Conservation (phyloP, 2,888 invertebrate species). For the Onchidella celtica region DNA sequence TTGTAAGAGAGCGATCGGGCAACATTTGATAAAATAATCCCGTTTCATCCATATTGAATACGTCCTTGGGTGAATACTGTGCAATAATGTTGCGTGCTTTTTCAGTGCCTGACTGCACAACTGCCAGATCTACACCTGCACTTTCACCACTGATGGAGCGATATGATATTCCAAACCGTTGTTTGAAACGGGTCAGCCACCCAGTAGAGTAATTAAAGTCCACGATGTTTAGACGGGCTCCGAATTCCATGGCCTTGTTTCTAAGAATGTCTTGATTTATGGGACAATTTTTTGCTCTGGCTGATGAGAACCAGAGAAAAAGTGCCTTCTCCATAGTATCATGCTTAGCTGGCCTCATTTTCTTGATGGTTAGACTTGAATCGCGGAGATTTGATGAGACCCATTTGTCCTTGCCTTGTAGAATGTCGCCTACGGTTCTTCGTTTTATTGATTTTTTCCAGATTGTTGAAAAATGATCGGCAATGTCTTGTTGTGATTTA, state of each 20-base stretch:
- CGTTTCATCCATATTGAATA: too few species aligned
- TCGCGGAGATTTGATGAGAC: background rate
- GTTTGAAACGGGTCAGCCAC: slow-evolving; percentile 32
- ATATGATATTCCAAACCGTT: slow-evolving; percentile 20
- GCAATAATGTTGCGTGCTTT: background rate
- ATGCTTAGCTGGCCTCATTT: slow-evolving; percentile 19
- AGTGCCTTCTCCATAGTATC: slow-evolving; percentile 14
- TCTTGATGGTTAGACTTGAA: slow-evolving; percentile 21
- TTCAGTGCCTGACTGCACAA: background rate
- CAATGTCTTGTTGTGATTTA: slow-evolving; percentile 20
- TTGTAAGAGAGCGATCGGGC: slow-evolving; percentile 31
- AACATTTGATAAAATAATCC: slow-evolving; percentile 36
- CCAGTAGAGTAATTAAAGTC: slow-evolving; percentile 32
- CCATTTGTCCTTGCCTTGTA: slow-evolving; percentile 20
- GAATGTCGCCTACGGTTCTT: slow-evolving; percentile 15
- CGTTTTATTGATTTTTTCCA: slow-evolving; percentile 20
- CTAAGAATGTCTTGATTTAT: slow-evolving; percentile 4
- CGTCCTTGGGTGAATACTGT: background rate
- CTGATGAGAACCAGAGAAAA: slow-evolving; percentile 20
- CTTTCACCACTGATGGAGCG: slow-evolving; percentile 14
- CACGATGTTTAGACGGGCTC: slow-evolving; percentile 10
- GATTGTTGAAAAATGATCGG: slow-evolving; percentile 15
- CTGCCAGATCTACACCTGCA: slow-evolving; percentile 2
- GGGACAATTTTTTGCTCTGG: slow-evolving; percentile 9
- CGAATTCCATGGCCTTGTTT: slow-evolving; percentile 15